Conservation (phyloP, 2,113 vertebrate species). For the Hyaena hyaena region DNA sequence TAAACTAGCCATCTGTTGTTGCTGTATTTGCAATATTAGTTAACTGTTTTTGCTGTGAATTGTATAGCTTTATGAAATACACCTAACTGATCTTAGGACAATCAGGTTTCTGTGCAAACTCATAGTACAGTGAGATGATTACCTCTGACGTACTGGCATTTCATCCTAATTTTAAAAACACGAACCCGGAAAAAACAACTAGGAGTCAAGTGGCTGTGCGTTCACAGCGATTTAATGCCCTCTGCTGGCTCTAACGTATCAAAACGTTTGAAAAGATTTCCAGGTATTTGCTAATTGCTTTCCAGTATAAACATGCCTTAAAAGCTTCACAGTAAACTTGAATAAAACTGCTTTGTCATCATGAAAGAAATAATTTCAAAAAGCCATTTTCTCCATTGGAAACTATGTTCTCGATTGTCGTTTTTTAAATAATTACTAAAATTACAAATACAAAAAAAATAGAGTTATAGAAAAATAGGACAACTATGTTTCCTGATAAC, state of each 20-base stretch:
- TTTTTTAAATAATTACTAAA: constrained; percentile 2
- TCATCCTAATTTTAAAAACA: constrained; percentile 41
- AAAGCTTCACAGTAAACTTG: neutral
- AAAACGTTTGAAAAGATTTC: constrained; percentile 13
- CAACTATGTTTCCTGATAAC: neutral
- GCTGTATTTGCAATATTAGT: neutral
- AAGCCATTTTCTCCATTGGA: neutral
- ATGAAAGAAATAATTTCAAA: constrained; percentile 48
- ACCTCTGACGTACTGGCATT: neutral
- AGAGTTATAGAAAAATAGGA: neutral
- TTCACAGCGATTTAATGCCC: neutral
- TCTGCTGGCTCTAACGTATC: constrained; percentile 6
- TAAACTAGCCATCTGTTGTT: neutral
- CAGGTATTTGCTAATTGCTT: neutral
- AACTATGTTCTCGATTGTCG: neutral
- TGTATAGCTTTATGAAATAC: neutral
- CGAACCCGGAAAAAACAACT: neutral
- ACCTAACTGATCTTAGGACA: neutral
- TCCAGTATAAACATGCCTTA: neutral
- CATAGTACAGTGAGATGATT: neutral
- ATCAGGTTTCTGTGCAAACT: neutral
- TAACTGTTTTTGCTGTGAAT: neutral
- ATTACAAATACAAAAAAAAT: constrained; percentile 2
- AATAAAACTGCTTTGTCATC: constrained; percentile 13
- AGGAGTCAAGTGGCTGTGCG: neutral